phyloP scores from a whole-genome alignment of 2,888 invertebrate genomes.

The Ceraclea dissimilis region DNA sequence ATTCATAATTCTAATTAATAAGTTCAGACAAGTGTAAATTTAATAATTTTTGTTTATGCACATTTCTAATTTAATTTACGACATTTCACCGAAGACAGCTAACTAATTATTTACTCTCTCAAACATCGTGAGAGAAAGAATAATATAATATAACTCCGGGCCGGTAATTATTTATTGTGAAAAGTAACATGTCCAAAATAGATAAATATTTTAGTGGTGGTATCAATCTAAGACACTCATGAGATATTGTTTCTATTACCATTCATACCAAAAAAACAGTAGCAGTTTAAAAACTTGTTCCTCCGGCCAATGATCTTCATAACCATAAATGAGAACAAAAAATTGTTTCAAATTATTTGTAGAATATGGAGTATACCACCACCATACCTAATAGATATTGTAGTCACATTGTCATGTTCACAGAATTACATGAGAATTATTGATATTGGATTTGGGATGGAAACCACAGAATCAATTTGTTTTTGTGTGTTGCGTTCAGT shows the following conservation, averaged over 20 bases:
- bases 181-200: neutral
- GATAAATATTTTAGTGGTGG: neutral
- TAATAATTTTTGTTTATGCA: neutral
- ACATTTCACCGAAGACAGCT: neutral
- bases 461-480: neutral
- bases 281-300: slow-evolving; percentile 7
- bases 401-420: neutral
- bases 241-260: slow-evolving; percentile 1
- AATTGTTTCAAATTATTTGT: slow-evolving; percentile 5
- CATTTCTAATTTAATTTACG: neutral
- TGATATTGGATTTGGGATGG: neutral
- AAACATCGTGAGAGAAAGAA: slow-evolving; percentile 2
- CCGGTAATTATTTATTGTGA: neutral
- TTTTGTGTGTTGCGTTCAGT: neutral
- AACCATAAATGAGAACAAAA: slow-evolving; percentile 11
- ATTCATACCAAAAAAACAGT: slow-evolving; percentile 1
- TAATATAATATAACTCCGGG: neutral
- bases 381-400: neutral
- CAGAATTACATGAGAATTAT: neutral
- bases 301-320: slow-evolving; percentile 10
- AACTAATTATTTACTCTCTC: neutral
- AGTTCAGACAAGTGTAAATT: neutral
- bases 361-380: neutral
- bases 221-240: neutral
- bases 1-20: too few species aligned